Evolutionary conservation across 2,888 invertebrate genomes (phyloP), one percentile per base, ranked within the genome.

Genomic region (Andricus quercusramuli): DNA sequence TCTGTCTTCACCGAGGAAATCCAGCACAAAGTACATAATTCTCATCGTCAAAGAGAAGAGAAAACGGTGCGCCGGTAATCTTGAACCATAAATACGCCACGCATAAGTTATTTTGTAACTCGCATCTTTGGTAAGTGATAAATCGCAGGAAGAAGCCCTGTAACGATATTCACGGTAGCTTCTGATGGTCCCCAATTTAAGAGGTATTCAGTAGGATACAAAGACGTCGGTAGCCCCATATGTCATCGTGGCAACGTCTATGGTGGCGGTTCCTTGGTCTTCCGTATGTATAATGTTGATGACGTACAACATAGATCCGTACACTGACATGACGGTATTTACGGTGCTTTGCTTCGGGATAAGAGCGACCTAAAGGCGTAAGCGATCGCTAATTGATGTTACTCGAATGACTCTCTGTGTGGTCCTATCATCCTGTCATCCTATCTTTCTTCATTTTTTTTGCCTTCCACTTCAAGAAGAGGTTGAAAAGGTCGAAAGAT

Each of bases 191-290:
- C 88, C 88, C 89, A 91, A 92, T 91, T 90, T 91, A 88, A 90
- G 89, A 80, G 88, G 89, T 88, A 91, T 92, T 92, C 91, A 92
- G 86, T 80, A 81, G 84, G 88, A 85, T 88, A 91, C 91, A 92
- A 91, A 91, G 90, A 86, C 83, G 79, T 81, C 88, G 88, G 89
- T 89, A 89, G 90, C 89, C 89, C 88, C 90, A 89, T 90, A 91
- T 89, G 91, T 90, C 91, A 91, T 91, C 89, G 90, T 89, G 90
- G 87, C 87, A 84, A 86, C 81, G n/a, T 86, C 81, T 86, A 82
- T 86, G 82, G 77, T 80, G 80, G 83, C 78, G 81, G 20, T 78
- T 76, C 66, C 77, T 79, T 82, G 84, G 80, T 77, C 78, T 64
- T 65, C 47, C 20, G 22, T 81, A 62, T 44, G 29, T 80, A 62